These are phyloP conservation scores for Lophotis ruficrista DNA, from an alignment of 2,113 vertebrate species.

Conservation along the genomic window DNA sequence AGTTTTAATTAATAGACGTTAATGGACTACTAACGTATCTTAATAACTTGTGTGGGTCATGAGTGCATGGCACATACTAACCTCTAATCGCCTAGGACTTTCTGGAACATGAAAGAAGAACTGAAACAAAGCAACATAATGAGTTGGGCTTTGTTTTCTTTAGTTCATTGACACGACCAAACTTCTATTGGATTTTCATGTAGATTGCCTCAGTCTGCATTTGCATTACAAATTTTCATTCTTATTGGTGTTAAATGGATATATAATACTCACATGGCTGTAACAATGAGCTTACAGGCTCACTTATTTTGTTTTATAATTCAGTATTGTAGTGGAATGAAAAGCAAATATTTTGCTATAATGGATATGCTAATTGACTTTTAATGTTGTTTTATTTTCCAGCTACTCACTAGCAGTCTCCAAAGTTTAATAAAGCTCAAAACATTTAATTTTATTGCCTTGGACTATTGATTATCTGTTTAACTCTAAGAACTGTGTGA, in stretches of 20 bases:
- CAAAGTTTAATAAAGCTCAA: conserved; percentile 79
- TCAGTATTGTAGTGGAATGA: background rate
- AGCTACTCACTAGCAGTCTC: conserved; percentile 59
- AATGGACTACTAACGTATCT: background rate
- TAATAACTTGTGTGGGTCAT: background rate
- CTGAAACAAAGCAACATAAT: background rate
- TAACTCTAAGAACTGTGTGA: conserved; percentile 64
- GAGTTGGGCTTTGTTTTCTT: background rate
- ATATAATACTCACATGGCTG: conserved; percentile 14
- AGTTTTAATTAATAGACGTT: background rate
- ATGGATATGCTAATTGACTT: conserved; percentile 71
- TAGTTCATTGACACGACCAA: background rate
- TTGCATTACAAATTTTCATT: conserved; percentile 32
- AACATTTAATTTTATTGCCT: conserved; percentile 78
- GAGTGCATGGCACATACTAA: background rate
- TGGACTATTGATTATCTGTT: conserved; percentile 77
- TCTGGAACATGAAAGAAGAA: background rate
- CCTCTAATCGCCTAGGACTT: background rate
- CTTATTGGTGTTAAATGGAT: conserved; percentile 19
- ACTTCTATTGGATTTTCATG: conserved; percentile 5
- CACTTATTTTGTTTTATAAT: conserved; percentile 38
- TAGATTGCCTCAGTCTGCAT: background rate
- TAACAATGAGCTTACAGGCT: conserved; percentile 22
- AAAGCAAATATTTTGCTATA: conserved; percentile 58
- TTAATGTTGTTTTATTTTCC: conserved; percentile 65